Evolutionary conservation across 2,888 invertebrate species (phyloP), one percentile per base, ranked within the genome.

Genomic region (Synanthedon tipuliformis): DNA sequence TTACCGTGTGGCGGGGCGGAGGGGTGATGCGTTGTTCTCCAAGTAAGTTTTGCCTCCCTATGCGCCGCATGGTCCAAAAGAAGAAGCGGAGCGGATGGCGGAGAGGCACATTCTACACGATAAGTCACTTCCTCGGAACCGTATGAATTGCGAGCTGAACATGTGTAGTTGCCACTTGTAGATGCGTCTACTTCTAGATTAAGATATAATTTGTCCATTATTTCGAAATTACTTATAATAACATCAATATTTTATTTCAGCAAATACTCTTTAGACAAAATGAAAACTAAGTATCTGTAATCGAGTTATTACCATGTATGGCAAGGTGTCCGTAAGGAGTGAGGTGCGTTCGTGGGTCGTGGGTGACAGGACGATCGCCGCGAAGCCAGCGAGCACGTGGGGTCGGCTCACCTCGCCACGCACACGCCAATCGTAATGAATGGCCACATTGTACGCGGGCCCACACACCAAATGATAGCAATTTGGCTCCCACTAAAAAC

Each of bases 61-160:
- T 92, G 89, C 12, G 93, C 92, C 23, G 91, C 89, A 70, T 92
- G 92, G 62, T 93, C 91, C 41, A 94, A 88, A 60, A 88, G 89
- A 52, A 94, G 83, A 54, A 86, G 75, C 23, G 94, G 94, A 16
- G 93, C 88, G 57, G 89, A 81, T 0, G 95, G 95, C 10, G 93
- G 91, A 65, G 93, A 90, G 62, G 94, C 91, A 40, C 95, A 94
- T 60, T 93, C 90, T 50, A 96, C 89, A 12, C 92, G 90, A 72
- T 95, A 95, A 51, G 92, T 92, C 60, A 95, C 92, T 63, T 94
- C 93, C 76, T 96, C 96, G 50, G 92, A 92, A 2, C 96, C 96
- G 69, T 92, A 94, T 15, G 92, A 88, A 79, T 96, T 96, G 63
- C 93, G 93, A n/a, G 93, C 93, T 12, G 92, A 91, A 66, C 94